Base-by-base conservation (phyloP, 2,113 vertebrate species). In the Hydropotes inermis region DNA sequence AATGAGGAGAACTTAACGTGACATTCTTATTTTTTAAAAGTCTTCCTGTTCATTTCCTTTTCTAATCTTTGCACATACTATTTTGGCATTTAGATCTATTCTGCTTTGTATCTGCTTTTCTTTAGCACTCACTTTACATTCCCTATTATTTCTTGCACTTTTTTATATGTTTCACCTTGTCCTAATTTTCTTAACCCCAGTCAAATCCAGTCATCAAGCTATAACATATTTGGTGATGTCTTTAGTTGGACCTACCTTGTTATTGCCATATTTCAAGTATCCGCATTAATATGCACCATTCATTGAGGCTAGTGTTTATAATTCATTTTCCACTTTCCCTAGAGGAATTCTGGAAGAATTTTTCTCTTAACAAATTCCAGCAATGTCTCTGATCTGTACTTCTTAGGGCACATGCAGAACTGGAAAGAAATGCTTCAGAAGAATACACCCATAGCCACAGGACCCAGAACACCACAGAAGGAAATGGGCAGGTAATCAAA, bases 351-450 rank as follows among this genome's bases (percentile, higher is more conserved):
- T 94, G 39, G 8, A 83, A 96, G 28, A 70, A 3, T 47, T 87
- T 78, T 93, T 89, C 55, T 60, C 61, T 87, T 23, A 43, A 89
- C n/a, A 95, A 90, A 97, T 90, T 54, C 43, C 36, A 93, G 76
- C 70, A 96, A 64, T 55, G 58, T 74, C 57, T 87, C 25, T 70
- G 17, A 89, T 61, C 43, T 84, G 3, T 25, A 79, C 27, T 74
- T n/a, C 25, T 52, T 54, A 86, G 23, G 25, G n/a, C 60, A 93
- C 25, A 76, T 28, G 19, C 6, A 28, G 27, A 79, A 74, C 3
- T 52, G 60, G 27, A 60, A 89, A 88, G 82, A 81, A 81, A 96
- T 17, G 8, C 28, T 94, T 88, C 43, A 89, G 50, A 91, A 89
- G 33, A 89, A 74, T 21, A 87, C 2, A 84, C n/a, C 57, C 87